phyloP scores from a whole-genome alignment of 1,140 invertebrate genomes.

The Probaryconus sp. region DNA sequence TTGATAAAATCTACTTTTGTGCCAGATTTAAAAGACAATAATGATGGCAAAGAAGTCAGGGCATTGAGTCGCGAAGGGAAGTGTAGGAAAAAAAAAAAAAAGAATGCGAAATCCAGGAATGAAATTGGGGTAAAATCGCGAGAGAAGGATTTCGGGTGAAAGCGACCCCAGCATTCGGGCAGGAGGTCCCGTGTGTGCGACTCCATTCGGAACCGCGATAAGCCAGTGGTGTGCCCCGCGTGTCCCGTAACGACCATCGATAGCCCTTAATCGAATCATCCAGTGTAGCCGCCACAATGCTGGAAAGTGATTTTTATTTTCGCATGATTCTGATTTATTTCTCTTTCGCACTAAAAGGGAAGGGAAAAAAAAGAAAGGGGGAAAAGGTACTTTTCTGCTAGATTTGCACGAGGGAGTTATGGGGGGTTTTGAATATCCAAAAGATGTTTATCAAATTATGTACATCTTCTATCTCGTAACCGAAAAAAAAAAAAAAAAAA shows the following conservation, averaged over 20 bases:
- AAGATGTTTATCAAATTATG: no score
- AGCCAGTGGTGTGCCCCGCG: conserved; percentile 63
- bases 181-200: conserved; percentile 48
- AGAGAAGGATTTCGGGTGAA: conserved; percentile 7
- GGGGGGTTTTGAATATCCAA: conserved; percentile 1
- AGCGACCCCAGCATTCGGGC: conserved; percentile 26
- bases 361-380: conserved; percentile 14
- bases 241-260: conserved; percentile 75
- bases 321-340: conserved; percentile 76
- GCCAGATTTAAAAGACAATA: conserved; percentile 7
- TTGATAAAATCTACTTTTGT: conserved; percentile 21
- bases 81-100: conserved; percentile 9
- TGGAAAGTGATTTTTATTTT: conserved; percentile 78
- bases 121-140: conserved; percentile 51
- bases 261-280: conserved; percentile 77
- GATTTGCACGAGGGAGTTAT: conserved; percentile 29
- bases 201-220: conserved; percentile 74
- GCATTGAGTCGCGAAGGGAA: neutral
- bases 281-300: conserved; percentile 66
- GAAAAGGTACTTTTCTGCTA: conserved; percentile 45
- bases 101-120: conserved; percentile 24
- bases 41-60: conserved; percentile 11
- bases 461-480: no score
- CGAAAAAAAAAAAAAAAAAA: conserved; percentile 11
- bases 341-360: conserved; percentile 24